These are phyloP conservation scores for Antheraea mylitta DNA, from an alignment of 1,140 invertebrate species.

Conservation along the genomic window DNA sequence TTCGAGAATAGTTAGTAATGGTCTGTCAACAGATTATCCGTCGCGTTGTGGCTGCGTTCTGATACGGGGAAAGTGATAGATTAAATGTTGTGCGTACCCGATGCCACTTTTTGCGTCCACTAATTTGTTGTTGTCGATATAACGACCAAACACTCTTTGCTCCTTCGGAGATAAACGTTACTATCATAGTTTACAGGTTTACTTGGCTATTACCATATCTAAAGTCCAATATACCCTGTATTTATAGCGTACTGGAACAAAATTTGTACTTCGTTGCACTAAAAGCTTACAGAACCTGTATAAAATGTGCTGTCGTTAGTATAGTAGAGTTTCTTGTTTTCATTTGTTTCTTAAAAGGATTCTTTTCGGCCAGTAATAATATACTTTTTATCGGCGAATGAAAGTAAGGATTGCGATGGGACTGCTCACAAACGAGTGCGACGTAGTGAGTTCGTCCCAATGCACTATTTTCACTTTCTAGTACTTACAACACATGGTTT, in stretches of 20 bases:
- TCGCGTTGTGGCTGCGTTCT: conserved; percentile 41
- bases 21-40: conserved; percentile 41
- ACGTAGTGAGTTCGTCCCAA: not conserved
- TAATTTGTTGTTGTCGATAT: conserved; percentile 10
- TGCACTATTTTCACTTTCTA: not conserved
- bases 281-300: not conserved
- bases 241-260: not conserved
- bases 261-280: not conserved
- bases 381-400: no score
- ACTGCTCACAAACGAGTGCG: not conserved
- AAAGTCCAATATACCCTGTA: not conserved
- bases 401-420: not conserved
- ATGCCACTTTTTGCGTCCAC: conserved; percentile 33
- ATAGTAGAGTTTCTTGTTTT: not conserved
- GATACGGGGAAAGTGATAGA: conserved; percentile 54
- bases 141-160: not conserved
- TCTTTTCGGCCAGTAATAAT: no score
- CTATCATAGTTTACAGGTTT: not conserved
- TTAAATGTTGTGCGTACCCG: conserved; percentile 35
- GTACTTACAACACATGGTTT: not conserved
- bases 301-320: not conserved
- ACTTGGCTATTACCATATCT: not conserved
- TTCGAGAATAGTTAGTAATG: conserved; percentile 25
- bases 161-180: conserved; percentile 9
- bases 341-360: not conserved